A percentile compares a stretch with the other conserved stretches of the same genome.
These are phyloP conservation scores for Actinostola sp. DNA, from an alignment of 92 coral and sea anemone genomes.

Conservation along the genomic window DNA sequence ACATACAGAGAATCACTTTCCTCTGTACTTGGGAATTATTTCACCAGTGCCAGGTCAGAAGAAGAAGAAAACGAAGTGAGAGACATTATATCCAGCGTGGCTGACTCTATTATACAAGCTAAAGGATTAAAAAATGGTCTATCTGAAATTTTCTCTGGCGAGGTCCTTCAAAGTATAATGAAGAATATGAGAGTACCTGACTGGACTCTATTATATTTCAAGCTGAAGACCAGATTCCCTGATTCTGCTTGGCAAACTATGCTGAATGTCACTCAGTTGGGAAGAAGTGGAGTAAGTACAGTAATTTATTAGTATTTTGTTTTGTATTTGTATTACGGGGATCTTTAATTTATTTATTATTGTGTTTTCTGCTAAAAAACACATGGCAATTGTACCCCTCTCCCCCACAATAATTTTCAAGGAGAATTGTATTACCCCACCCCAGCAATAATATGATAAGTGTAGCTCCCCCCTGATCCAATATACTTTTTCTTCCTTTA, in stretches of 20 bases:
- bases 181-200: constrained; percentile 45
- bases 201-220: constrained; percentile 48
- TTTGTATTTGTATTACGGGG: not conserved
- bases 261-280: constrained; percentile 30
- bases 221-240: constrained; percentile 37
- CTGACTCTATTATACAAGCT: constrained; percentile 17
- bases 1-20: constrained; percentile 11
- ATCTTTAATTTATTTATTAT: not conserved
- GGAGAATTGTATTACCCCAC: too few species aligned
- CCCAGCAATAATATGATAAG: too few species aligned
- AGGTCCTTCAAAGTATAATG: constrained; percentile 3
- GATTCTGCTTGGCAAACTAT: constrained; percentile 51
- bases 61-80: constrained; percentile 20
- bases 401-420: too few species aligned
- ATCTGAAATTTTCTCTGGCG: constrained; percentile 4
- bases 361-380: not conserved
- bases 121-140: constrained; percentile 28
- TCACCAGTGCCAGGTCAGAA: constrained; percentile 7
- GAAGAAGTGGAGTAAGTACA: constrained; percentile 27
- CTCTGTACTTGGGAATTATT: constrained; percentile 16
- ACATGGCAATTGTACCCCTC: too few species aligned
- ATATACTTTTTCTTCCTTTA: too few species aligned
- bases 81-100: constrained; percentile 22
- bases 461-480: too few species aligned
- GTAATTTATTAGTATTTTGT: too few species aligned